Base-by-base conservation (phyloP, 2,797 vertebrate species). In the Artibeus jamaicensis region DNA sequence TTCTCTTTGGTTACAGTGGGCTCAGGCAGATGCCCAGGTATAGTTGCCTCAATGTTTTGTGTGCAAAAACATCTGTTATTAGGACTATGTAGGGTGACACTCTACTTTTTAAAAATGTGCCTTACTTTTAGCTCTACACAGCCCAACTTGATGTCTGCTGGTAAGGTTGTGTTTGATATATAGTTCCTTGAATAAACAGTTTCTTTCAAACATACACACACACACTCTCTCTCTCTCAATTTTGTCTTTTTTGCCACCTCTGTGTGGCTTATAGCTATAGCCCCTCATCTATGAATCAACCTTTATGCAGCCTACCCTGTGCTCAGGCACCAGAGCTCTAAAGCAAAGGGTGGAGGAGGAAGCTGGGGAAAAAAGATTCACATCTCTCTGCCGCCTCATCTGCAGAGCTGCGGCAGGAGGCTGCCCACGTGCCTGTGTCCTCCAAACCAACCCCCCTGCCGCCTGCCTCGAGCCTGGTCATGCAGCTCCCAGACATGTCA, bases 41-140 rank as follows among this genome's bases (percentile, higher is more conserved):
- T 91, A 96, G 89, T 62, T 84, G 76, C 92, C 86, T 71, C 6
- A 39, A 81, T 96, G 44, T 95, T 96, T 95, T 85, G 87, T 84
- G 53, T 8, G 55, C 94, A 96, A 53, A 98, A 97, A 85, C 95
- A 93, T 78, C 96, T 96, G 86, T 97, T 57, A 97, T 97, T 29
- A 81, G 97, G 96, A 86, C 62, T 22, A 0, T 34, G 44, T 95
- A 96, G 93, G 95, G 93, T 86, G 12, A 19, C 93, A 73, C 76
- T 76, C 68, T 39, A 39, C 42, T 22, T 88, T 82, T 81, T 48
- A 34, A 87, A 95, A 93, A 68, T 14, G 42, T 48, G 53, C 55
- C 79, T 96, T 92, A 89, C 73, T 73, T 95, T 87, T 81, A 88
- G 79, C 39, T 92, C 70, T 21, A 14, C 55, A 48, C 50, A 77